Base-by-base conservation (phyloP, 2,888 invertebrate genomes). In the Polyommatus iphigenia region DNA sequence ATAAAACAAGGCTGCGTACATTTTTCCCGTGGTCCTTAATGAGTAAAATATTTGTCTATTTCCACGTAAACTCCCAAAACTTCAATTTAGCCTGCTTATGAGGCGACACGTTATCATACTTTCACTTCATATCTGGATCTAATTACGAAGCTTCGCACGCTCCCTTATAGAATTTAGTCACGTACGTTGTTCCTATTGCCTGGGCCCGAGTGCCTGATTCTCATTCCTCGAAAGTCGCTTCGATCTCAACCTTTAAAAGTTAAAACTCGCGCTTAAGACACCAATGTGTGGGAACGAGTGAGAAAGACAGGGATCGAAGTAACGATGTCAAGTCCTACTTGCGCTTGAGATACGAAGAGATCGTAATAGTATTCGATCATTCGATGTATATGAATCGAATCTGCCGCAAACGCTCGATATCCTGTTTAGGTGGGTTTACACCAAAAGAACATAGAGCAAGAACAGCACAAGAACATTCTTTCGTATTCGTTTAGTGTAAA, bases 141-240 rank as follows among this genome's bases (percentile, higher is more conserved):
- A 32, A 67, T 67, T 67, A 67, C 67, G 29, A 67, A 67, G 29
- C 67, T 67, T 67, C 67, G 67, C 67, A 67, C 67, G 67, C 67
- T 29, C 29, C 15, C 82, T 86, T 90, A 91, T 91, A 89, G 90
- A 87, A 91, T 91, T 90, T 86, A 87, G 90, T 90, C 91, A 91
- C 91, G 91, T 91, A 89, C 85, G 85, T 87, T 90, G 90, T 89
- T 90, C 89, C 90, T 90, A 89, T 90, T 90, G 90, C 87, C 86
- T 85, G 29, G 29, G 54, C 15, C 50, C 13, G 13, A 29, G 46
- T 15, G 18, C 54, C 75, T 29, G 54, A 54, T 75, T 54, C 54
- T 54, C 18, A 18, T 18, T 5, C 5, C 18, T 54, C 54, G 54
- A 54, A 18, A 18, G 1, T 54, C 54, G 18, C 15, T 54, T 18